A percentile compares a stretch with the other conserved stretches of the same genome.
phyloP scores from a whole-genome alignment of 2,113 vertebrate genomes.

The Monopterus albus region DNA sequence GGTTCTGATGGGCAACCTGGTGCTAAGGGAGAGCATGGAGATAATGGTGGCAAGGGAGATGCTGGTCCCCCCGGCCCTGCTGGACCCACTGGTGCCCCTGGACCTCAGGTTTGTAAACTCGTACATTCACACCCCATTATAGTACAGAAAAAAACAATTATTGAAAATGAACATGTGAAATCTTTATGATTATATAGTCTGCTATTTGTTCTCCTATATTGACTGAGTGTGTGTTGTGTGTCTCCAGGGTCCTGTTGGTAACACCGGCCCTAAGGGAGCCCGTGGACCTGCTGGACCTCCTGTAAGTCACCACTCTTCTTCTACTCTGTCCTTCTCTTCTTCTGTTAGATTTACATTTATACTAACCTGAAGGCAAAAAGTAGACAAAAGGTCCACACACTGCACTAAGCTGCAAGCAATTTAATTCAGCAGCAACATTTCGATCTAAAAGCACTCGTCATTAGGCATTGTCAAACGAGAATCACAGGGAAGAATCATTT shows the following conservation, averaged over 20 bases:
- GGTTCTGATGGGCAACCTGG: constrained; percentile 89
- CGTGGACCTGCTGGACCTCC: constrained; percentile 92
- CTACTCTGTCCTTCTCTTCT: background rate
- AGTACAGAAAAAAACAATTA: background rate
- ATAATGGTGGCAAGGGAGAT: constrained; percentile 94
- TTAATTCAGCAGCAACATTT: too few species aligned
- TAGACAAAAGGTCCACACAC: too few species aligned
- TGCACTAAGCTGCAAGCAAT: too few species aligned
- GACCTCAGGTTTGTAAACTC: constrained; percentile 78
- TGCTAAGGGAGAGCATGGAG: constrained; percentile 87
- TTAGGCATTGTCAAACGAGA: too few species aligned
- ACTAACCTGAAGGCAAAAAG: too few species aligned
- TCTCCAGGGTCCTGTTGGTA: constrained; percentile 91
- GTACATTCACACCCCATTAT: background rate
- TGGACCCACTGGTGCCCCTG: constrained; percentile 88
- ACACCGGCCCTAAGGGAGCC: constrained; percentile 93
- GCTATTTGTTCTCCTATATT: background rate
- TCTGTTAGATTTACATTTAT: background rate
- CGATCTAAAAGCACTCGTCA: too few species aligned
- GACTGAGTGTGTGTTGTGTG: constrained; percentile 22
- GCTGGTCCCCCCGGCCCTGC: constrained; percentile 91
- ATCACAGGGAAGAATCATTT: too few species aligned
- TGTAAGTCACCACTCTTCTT: constrained; percentile 83
- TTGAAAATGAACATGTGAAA: background rate
- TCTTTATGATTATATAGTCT: background rate